Base-by-base conservation (phyloP, 2,113 vertebrate genomes). In the Colossoma macropomum region DNA sequence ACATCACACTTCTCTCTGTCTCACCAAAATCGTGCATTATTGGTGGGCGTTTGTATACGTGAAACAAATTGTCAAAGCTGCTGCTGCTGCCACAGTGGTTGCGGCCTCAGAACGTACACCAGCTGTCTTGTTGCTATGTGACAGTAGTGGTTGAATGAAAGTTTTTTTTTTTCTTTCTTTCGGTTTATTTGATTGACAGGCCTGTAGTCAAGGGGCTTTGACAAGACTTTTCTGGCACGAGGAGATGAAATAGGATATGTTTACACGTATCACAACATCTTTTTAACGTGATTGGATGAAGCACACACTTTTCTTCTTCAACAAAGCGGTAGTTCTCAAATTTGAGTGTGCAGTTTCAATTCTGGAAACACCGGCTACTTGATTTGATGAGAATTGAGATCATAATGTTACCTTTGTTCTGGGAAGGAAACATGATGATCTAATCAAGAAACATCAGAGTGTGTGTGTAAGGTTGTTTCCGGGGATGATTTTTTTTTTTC, bases 221-320 rank as follows among this genome's bases (percentile, higher is more conserved):
- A 75, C 63, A 75, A 75, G 54, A 62, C 38, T 60, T 74, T 78
- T 25, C 62, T 23, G n/a, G 32, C 56, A 30, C 25, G 41, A 59
- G 28, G 59, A 77, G 72, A 81, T 85, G 45, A 80, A 81, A 80
- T 62, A 41, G 12, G 34, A 77, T 85, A 68, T 82, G 75, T 78
- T 77, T 82, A 85, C 68, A 72, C 62, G 9, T 65, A 77, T 77
- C 73, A 71, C 60, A 59, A 27, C 66, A 70, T 71, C 68, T 71
- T 45, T 71, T 71, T 45, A 71, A 41, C 68, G 4, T 71, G 68
- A 45, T 71, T 71, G 68, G 68, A 71, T 45, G 23, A 11, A 71
- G 25, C 34, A 45, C 34, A 70, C 66, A 41, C 66, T 23, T 34
- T 38, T 17, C 17, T 34, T 34, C 16, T 38, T 38, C 63, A 81